Conservation (phyloP, 2,797 vertebrate genomes). For the Cynopterus sphinx region DNA sequence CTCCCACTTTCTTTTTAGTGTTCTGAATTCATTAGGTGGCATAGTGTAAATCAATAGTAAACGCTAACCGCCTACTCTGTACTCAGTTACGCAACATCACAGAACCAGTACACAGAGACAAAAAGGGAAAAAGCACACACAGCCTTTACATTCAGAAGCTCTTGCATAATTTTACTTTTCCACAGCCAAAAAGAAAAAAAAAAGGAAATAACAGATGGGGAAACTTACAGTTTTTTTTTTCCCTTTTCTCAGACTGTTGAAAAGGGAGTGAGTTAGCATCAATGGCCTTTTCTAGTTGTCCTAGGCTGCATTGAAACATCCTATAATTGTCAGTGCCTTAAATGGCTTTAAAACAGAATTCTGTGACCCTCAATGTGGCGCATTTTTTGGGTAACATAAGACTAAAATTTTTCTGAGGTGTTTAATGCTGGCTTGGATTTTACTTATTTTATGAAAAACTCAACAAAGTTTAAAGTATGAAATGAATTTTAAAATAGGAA, state of each 20-base stretch:
- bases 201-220: conserved; percentile 87
- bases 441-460: conserved; percentile 74
- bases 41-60: conserved; percentile 87
- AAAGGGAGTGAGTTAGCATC: conserved; percentile 81
- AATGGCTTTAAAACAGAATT: conserved; percentile 72
- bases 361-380: conserved; percentile 76
- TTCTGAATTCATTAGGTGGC: conserved; percentile 78
- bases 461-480: conserved; percentile 65
- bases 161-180: conserved; percentile 87
- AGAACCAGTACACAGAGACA: conserved; percentile 84
- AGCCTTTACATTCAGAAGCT: conserved; percentile 87
- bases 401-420: conserved; percentile 71
- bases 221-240: conserved; percentile 83
- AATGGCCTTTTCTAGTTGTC: conserved; percentile 82
- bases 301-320: conserved; percentile 77
- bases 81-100: conserved; percentile 84
- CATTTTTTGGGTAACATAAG: conserved; percentile 80
- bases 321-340: conserved; percentile 65
- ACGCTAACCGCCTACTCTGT: conserved; percentile 83
- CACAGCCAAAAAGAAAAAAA: conserved; percentile 81
- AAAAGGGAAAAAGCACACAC: conserved; percentile 87
- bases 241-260: conserved; percentile 83
- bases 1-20: conserved; percentile 37
- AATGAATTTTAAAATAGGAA: conserved; percentile 73
- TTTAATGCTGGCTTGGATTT: conserved; percentile 76